These are phyloP conservation scores for Mayetiola destructor DNA, from an alignment of 2,888 invertebrate genomes.

Conservation along the genomic window DNA sequence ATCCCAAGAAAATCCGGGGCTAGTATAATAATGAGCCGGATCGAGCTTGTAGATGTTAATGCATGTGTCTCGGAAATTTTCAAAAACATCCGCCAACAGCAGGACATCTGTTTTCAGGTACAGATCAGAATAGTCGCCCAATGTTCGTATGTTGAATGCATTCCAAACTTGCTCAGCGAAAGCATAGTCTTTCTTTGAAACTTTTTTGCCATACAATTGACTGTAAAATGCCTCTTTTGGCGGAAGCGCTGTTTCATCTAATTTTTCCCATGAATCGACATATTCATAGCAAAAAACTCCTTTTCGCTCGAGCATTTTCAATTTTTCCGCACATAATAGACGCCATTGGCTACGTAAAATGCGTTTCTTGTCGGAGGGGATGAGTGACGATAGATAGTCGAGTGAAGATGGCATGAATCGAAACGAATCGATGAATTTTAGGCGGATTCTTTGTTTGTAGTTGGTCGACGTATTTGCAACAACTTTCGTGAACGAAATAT, in stretches of 20 bases:
- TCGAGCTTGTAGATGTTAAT: conserved; percentile 23
- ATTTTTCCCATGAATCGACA: conserved; percentile 19
- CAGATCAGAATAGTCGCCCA: conserved; percentile 23
- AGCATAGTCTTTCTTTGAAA: conserved; percentile 20
- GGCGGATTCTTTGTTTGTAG: background rate
- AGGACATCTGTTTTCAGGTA: conserved; percentile 25
- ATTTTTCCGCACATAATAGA: background rate
- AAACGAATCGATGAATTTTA: background rate
- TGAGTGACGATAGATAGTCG: background rate
- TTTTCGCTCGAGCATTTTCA: conserved; percentile 18
- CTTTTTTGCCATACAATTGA: conserved; percentile 16
- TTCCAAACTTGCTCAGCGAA: conserved; percentile 23
- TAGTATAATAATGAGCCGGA: conserved; percentile 26
- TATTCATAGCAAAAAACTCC: conserved; percentile 27
- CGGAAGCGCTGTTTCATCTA: conserved; percentile 19
- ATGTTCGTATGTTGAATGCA: conserved; percentile 20
- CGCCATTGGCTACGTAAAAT: background rate
- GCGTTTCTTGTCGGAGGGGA: background rate
- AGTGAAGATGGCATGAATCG: background rate
- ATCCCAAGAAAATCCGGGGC: conserved; percentile 27
- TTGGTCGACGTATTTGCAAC: background rate
- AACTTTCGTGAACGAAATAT: background rate
- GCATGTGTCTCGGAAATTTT: conserved; percentile 25
- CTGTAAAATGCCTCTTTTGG: conserved; percentile 20
- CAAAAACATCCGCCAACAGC: conserved; percentile 25